phyloP scores from a whole-genome alignment of 2,888 invertebrate genomes.

The Dolichomitus sp. region DNA sequence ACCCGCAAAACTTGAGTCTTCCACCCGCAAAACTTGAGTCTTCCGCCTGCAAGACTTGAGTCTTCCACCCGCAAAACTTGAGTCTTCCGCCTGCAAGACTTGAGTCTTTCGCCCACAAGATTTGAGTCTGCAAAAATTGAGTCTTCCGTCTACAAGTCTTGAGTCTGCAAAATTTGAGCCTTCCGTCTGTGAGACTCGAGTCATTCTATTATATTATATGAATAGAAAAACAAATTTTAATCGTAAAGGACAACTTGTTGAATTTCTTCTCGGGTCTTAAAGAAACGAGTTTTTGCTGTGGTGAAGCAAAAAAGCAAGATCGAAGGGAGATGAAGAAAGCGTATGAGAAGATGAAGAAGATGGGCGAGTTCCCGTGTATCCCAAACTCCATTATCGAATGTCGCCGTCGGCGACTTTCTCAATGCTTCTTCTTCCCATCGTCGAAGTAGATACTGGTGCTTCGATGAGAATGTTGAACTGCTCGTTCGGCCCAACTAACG shows the following conservation, averaged over 20 bases:
- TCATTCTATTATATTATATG: background rate
- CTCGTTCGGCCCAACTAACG: background rate
- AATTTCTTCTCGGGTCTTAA: background rate
- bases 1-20: background rate
- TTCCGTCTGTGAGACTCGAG: too few relatives aligned
- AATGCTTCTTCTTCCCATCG: background rate
- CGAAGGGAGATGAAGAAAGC: constrained; percentile 1
- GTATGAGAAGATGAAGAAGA: background rate
- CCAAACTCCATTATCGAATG: constrained; percentile 15
- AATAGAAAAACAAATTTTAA: background rate
- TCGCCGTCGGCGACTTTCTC: constrained; percentile 27
- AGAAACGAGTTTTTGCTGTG: background rate
- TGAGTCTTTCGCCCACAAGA: too few relatives aligned
- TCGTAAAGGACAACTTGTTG: background rate
- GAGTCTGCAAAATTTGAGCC: too few relatives aligned
- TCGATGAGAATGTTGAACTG: constrained; percentile 10
- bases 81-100: too few relatives aligned
- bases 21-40: too few relatives aligned
- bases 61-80: too few relatives aligned
- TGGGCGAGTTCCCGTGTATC: background rate
- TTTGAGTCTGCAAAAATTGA: too few relatives aligned
- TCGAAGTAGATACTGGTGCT: background rate
- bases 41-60: too few relatives aligned
- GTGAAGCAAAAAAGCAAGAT: background rate
- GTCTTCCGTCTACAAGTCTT: too few relatives aligned